Evolutionary conservation across 2,797 vertebrate species (phyloP), one percentile per base, ranked within the genome.

Genomic region (Gallirallus australis): DNA sequence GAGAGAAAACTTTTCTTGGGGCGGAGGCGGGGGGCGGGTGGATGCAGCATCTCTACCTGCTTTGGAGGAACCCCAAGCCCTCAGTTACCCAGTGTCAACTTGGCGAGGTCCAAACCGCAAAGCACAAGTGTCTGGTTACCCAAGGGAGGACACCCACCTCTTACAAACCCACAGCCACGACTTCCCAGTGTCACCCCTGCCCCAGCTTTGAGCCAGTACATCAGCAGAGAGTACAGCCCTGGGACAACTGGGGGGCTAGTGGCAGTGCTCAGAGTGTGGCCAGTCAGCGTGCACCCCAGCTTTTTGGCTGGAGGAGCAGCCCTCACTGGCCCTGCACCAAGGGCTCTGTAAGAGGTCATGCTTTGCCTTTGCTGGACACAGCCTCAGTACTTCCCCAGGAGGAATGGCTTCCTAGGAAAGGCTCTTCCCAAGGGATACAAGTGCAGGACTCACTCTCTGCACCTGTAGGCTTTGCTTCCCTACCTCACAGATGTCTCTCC

Each of bases 281-380:
- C 57, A 3, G 15, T 18, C 18, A 45, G 42, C 9, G 42, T 18
- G 42, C 42, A 45, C 42, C 18, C 42, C 42, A 45, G 42, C 42
- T 42, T 42, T 42, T 18, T 42, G 42, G 17, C 42, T 47, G 83
- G 56, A 47, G 63, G 50, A 33, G 19, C 27, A 42, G 76, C 42
- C 2, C 60, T 50, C 0, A 0, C 20, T 14, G 23, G 39, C 35
- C 45, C 73, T 0, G 2, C 10, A 2, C 42, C 3, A 1, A 63
- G 81, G 70, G 39, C 42, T 60, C 82, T 14, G 40, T 23, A 13
- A 12, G 72, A 73, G 42, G 21, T 48, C 5, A 21, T 71, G 88
- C 92, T 94, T 94, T 68, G 87, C 65, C 84, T 84, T 82, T 19
- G 54, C 50, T 39, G 66, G 75, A 47, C 21, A 2, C 15, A 2